Percentiles rank a stretch among this genome's conserved stretches.
phyloP scores from a whole-genome alignment of 2,113 vertebrate species.

The Picathartes gymnocephalus region DNA sequence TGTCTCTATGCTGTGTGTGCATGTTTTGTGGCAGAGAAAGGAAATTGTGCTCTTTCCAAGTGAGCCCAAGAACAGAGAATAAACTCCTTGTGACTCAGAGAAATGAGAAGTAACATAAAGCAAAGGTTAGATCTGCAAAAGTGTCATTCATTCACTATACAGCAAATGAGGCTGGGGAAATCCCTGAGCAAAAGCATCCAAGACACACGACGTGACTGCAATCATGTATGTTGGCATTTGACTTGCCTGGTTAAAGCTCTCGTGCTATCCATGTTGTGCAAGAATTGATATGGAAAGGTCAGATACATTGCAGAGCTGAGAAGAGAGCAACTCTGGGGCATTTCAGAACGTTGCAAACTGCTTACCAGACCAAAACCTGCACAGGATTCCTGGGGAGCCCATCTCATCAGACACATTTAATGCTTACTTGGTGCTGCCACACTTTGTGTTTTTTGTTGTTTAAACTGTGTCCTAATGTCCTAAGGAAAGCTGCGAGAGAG shows the following conservation, averaged over 20 bases:
- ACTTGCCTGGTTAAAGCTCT: neutral
- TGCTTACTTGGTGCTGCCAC: neutral
- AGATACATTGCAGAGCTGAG: neutral
- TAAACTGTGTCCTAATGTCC: neutral
- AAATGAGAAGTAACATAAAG: conserved; percentile 2
- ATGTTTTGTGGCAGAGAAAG: neutral
- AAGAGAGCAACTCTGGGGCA: neutral
- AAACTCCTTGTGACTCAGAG: neutral
- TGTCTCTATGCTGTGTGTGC: neutral
- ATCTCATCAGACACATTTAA: neutral
- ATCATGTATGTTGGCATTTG: neutral
- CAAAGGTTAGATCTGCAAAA: conserved; percentile 16
- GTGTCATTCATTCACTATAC: neutral
- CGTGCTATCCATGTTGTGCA: neutral
- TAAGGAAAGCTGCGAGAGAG: neutral
- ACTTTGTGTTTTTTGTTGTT: neutral
- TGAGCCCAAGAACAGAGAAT: neutral
- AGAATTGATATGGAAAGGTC: neutral
- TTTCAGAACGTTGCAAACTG: neutral
- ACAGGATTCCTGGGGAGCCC: neutral
- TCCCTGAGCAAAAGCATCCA: neutral
- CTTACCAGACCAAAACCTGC: neutral
- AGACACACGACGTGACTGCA: neutral
- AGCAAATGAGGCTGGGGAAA: neutral
- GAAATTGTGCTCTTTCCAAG: neutral